These are phyloP conservation scores for Periplaneta americana DNA, from an alignment of 1,140 invertebrate species.

Conservation along the genomic window DNA sequence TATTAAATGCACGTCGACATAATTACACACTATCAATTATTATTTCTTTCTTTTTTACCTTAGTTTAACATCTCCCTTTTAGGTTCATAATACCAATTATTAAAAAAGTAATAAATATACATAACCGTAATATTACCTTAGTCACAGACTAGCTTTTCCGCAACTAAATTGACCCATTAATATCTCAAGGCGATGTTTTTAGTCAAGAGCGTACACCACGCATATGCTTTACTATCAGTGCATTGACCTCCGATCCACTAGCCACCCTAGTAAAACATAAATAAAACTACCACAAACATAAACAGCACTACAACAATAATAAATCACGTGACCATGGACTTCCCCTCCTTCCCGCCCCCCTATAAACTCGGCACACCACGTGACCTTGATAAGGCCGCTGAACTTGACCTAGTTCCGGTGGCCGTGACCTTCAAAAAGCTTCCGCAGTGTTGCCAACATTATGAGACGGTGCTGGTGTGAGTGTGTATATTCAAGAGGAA, in stretches of 20 bases:
- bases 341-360: not conserved
- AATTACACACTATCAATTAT: no score
- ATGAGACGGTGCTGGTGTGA: not conserved
- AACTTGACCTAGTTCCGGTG: conserved; percentile 27
- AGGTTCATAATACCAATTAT: no score
- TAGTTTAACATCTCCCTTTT: no score
- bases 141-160: no score
- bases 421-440: not conserved
- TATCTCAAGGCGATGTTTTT: not conserved
- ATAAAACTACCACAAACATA: not conserved
- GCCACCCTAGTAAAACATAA: not conserved
- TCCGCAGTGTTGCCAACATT: not conserved
- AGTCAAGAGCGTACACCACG: not conserved
- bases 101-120: no score
- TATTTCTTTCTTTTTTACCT: no score
- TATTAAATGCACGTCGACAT: no score
- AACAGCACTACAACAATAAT: not conserved
- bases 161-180: no score
- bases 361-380: conserved; percentile 1
- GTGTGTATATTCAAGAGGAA: not conserved
- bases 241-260: not conserved
- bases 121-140: no score
- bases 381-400: conserved; percentile 17
- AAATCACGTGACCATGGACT: not conserved
- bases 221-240: not conserved